Base-by-base conservation (phyloP, 2,797 vertebrate species). In the Triplophysa bombifrons region DNA sequence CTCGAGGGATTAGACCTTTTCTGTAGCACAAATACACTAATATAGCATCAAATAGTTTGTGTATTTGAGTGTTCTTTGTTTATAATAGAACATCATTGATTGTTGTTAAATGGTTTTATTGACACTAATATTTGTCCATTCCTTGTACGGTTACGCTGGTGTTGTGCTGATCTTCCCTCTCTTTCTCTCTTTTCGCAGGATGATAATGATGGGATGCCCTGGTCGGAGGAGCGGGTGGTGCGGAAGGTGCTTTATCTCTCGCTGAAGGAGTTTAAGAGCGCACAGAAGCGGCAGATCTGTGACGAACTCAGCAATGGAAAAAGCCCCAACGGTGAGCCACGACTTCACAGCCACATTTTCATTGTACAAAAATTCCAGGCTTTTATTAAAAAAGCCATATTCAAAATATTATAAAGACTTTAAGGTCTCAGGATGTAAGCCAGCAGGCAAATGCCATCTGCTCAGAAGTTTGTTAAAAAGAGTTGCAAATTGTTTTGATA, bases 181-280 rank as follows among this genome's bases (percentile, higher is more conserved):
- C 16, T 38, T 79, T 11, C 2, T 0, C 79, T 86, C n/a, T 22
- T n/a, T 71, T 83, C 74, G 48, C 88, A 99, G 98, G 98, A 99
- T 88, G 97, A 99, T 95, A 98, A 96, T 84, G 97, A 99, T 94
- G 98, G 98, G 88, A 99, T 99, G 92, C 97, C 97, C 46, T 99
- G 98, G 98, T 99, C 97, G 84, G 98, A 99, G 92, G 98, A 99
- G 93, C 94, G 96, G 86, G 94, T 98, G 89, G 96, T 99, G 89
- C 95, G 97, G 77, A 98, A 99, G 92, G 98, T 98, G 91, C 97
- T 99, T 82, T 99, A 99, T 91, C 94, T 99, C 85, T 99, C 98
- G 82, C 94, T 99, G 80, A 99, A 98, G 91, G 98, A 99, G 92
- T 99, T 98, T 92, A 97, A 98, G 94, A 99, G 95, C 1, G 92